Percentiles rank a stretch among this genome's conserved stretches.
These are phyloP conservation scores for Aptenodytes patagonicus DNA, from an alignment of 2,113 vertebrate genomes.

Conservation along the genomic window DNA sequence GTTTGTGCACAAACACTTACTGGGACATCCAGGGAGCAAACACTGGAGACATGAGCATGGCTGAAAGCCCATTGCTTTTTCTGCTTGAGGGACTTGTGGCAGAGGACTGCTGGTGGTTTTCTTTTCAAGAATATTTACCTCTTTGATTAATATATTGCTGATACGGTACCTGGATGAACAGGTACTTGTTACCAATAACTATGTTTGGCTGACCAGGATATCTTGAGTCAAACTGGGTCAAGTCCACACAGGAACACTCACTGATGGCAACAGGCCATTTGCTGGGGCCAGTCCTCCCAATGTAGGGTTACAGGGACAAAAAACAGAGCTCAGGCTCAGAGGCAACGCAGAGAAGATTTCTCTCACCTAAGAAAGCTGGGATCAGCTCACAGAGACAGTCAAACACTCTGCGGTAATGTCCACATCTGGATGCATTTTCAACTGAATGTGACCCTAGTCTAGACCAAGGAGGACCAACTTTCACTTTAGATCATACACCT, in stretches of 20 bases:
- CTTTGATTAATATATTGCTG: not conserved
- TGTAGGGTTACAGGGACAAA: not conserved
- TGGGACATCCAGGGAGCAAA: not conserved
- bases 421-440: not conserved
- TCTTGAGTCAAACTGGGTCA: not conserved
- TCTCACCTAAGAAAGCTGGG: not conserved
- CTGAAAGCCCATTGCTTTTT: not conserved
- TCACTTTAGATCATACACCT: not conserved
- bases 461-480: not conserved
- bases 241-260: not conserved
- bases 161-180: not conserved
- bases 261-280: not conserved
- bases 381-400: not conserved
- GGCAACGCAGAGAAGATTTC: not conserved
- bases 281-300: not conserved
- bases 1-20: not conserved
- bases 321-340: not conserved
- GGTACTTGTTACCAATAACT: not conserved
- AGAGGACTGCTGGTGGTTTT: not conserved
- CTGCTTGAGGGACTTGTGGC: not conserved
- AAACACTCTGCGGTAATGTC: not conserved
- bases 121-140: not conserved
- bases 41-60: not conserved
- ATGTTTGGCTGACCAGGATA: not conserved
- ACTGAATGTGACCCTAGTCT: not conserved